Evolutionary conservation across 2,888 invertebrate species (phyloP), one percentile per base, ranked within the genome.

Genomic region (Pheosia tremula): DNA sequence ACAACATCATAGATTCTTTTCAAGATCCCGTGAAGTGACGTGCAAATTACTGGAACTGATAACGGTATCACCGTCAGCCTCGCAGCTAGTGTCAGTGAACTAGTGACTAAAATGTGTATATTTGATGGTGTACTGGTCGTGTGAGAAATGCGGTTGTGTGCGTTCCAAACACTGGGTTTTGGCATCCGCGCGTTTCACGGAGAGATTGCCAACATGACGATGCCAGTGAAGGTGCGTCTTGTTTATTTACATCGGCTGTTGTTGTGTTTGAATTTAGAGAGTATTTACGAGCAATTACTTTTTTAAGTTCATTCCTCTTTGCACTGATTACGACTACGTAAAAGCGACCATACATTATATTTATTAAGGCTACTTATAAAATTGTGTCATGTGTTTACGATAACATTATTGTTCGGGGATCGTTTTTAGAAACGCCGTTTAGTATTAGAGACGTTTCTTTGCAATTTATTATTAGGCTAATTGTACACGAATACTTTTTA

Each of bases 181-280:
- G 88, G 87, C 88, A 82, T 77, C 67, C 72, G 65, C 66, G 60
- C 68, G 71, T 67, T 65, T 71, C 68, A 69, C 63, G 79, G 69
- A 65, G 73, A 70, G 66, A 74, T 81, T 87, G 91, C 90, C 91
- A 91, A 86, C 69, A 91, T 90, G 90, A 79, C 72, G 77, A 59
- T 71, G 63, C 75, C 73, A 66, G 69, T 63, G 62, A 68, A 81
- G 85, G 86, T 85, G 78, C 77, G 84, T 83, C 68, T 75, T 86
- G 83, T 86, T 86, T 84, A 81, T 83, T 81, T 82, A 80, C 78
- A 65, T 68, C 61, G 60, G 43, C 58, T 60, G 49, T 61, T 55
- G 60, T 61, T 64, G 56, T 68, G 56, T 65, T 68, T 61, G 9
- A 54, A 59, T 55, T 55, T 63, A 56, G 49, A 60, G 60, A 59